These are phyloP conservation scores for Microcebus lehilahytsara DNA, from an alignment of 2,113 vertebrate genomes.

Conservation along the genomic window DNA sequence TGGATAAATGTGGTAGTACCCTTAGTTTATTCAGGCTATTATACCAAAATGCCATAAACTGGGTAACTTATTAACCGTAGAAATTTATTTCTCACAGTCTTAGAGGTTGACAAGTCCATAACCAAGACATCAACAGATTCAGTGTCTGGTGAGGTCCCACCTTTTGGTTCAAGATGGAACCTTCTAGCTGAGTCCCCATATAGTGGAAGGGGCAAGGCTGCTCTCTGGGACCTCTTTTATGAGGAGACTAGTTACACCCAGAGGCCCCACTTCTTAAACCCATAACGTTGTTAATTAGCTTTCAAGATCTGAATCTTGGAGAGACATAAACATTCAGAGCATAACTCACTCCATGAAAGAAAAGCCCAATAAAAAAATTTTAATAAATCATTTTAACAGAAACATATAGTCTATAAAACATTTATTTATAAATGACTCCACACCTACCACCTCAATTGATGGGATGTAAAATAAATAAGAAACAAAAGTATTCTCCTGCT, in stretches of 20 bases:
- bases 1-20: background rate
- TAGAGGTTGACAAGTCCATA: background rate
- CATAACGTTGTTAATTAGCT: too few species aligned
- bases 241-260: background rate
- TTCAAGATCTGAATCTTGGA: background rate
- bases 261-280: background rate
- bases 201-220: too few species aligned
- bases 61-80: background rate
- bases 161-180: background rate
- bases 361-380: background rate
- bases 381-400: background rate
- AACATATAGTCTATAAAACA: background rate
- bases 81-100: background rate
- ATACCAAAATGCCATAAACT: background rate
- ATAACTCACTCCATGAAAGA: background rate
- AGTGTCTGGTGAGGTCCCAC: background rate
- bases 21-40: accelerated
- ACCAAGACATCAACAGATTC: background rate
- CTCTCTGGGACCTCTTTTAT: accelerated
- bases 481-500: background rate
- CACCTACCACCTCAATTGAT: background rate
- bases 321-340: background rate
- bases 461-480: background rate
- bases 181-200: background rate
- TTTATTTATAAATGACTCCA: background rate